Conservation (phyloP, 2,113 vertebrate genomes). For the Taxidea taxus region DNA sequence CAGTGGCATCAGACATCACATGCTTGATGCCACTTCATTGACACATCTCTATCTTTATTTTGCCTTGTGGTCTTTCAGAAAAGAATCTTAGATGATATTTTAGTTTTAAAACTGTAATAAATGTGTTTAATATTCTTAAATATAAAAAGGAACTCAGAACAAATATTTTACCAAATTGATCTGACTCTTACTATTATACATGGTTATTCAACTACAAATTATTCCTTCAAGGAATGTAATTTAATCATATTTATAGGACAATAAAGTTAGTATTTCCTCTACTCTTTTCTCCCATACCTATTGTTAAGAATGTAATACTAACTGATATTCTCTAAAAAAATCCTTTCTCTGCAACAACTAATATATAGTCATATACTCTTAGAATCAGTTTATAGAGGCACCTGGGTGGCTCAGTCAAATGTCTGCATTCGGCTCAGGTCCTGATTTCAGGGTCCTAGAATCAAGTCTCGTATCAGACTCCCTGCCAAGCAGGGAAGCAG, state of each 20-base stretch:
- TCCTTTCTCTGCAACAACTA: not conserved
- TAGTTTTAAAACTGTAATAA: constrained; percentile 15
- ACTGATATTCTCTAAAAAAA: not conserved
- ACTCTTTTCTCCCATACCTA: not conserved
- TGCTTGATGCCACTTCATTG: not conserved
- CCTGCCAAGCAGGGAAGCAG: too few relatives aligned
- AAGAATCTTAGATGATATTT: constrained; percentile 10
- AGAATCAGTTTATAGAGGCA: constrained; percentile 5
- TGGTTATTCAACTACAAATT: not conserved
- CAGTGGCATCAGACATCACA: not conserved
- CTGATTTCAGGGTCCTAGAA: not conserved
- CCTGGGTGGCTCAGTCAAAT: not conserved
- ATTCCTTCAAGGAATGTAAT: not conserved
- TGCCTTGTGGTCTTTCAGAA: not conserved
- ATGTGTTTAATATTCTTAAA: not conserved
- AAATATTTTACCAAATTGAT: constrained; percentile 18
- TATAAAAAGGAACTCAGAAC: not conserved
- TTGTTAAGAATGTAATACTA: constrained; percentile 15
- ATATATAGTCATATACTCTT: not conserved
- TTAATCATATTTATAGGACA: constrained; percentile 2
- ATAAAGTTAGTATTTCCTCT: not conserved
- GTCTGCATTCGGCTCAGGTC: not conserved
- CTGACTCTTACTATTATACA: not conserved
- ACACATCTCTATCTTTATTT: not conserved
- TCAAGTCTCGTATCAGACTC: not conserved